Conservation (phyloP, 1,140 invertebrate species). For the Thalassaphorura encarpata region DNA sequence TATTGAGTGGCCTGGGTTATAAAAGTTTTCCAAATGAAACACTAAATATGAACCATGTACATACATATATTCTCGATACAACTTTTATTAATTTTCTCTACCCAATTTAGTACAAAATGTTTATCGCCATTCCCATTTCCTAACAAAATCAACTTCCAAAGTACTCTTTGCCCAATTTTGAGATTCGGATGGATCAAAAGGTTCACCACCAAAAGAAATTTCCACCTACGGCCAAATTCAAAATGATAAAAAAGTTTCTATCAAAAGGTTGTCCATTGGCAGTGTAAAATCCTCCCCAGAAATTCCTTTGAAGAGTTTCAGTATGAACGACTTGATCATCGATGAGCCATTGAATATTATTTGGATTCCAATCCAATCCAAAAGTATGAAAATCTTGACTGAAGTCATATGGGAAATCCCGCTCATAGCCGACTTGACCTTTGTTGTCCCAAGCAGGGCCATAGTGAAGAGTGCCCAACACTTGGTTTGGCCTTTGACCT, state of each 20-base stretch:
- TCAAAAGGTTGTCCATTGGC: slow-evolving; percentile 23
- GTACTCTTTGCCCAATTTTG: slow-evolving; percentile 17
- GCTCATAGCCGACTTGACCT: slow-evolving; percentile 18
- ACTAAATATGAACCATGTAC: too few species aligned
- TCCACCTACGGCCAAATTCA: slow-evolving; percentile 35
- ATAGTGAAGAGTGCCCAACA: slow-evolving; percentile 21
- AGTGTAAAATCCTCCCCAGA: slow-evolving; percentile 25
- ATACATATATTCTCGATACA: too few species aligned
- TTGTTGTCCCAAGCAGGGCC: slow-evolving; percentile 25
- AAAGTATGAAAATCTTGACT: slow-evolving; percentile 26
- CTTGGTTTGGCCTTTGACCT: slow-evolving; percentile 28
- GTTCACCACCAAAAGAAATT: slow-evolving; percentile 33
- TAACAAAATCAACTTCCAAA: slow-evolving; percentile 22
- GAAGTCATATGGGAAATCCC: slow-evolving; percentile 24
- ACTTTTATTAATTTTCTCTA: too few species aligned
- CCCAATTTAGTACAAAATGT: too few species aligned
- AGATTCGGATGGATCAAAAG: slow-evolving; percentile 22
- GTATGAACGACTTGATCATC: slow-evolving; percentile 18
- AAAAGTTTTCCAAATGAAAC: too few species aligned
- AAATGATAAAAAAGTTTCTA: slow-evolving; percentile 32
- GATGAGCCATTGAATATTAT: slow-evolving; percentile 16
- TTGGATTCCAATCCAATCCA: slow-evolving; percentile 22
- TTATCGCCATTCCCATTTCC: slow-evolving; percentile 23
- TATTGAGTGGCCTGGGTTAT: too few species aligned
- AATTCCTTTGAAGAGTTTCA: slow-evolving; percentile 17